phyloP scores from a whole-genome alignment of 1,140 invertebrate species.

The Drosophila busckii region DNA sequence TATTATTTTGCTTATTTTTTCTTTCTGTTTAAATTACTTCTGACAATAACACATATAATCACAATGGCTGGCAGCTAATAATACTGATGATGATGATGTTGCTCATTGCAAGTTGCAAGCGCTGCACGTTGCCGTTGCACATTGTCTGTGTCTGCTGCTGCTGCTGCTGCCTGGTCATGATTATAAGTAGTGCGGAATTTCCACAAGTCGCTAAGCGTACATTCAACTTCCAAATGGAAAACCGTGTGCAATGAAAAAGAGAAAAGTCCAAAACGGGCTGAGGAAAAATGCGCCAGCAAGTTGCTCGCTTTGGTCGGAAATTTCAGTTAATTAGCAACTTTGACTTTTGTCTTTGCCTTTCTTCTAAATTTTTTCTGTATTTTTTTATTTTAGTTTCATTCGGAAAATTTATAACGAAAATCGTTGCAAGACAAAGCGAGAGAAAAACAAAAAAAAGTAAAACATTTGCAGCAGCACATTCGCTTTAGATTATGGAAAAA shows the following conservation, averaged over 20 bases:
- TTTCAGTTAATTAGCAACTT: slow-evolving; percentile 69
- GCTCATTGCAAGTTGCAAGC: not conserved
- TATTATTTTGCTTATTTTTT: too few relatives aligned
- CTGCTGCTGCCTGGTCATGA: slow-evolving; percentile 37
- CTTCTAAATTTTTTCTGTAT: slow-evolving; percentile 65
- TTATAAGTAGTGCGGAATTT: slow-evolving; percentile 72
- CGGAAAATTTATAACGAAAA: slow-evolving; percentile 59
- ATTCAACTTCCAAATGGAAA: slow-evolving; percentile 64
- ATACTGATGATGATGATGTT: slow-evolving; percentile 41
- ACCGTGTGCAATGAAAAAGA: slow-evolving; percentile 42
- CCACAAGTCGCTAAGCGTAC: slow-evolving; percentile 65
- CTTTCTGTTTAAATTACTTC: slow-evolving; percentile 71
- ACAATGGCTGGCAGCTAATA: slow-evolving; percentile 41
- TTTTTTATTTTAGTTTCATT: too few relatives aligned
- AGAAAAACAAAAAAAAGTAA: not conserved
- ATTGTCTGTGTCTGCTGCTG: too few relatives aligned
- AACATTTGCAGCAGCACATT: slow-evolving; percentile 22
- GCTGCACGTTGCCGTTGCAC: not conserved
- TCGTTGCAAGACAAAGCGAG: not conserved
- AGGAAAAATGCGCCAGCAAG: slow-evolving; percentile 45
- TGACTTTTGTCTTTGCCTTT: slow-evolving; percentile 43
- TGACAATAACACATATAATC: slow-evolving; percentile 46
- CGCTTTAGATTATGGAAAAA: slow-evolving; percentile 41
- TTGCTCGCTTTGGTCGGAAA: slow-evolving; percentile 44
- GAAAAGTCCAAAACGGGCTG: slow-evolving; percentile 49